Base-by-base conservation (phyloP, 2,888 invertebrate species). In the Conops quadrifasciatus region DNA sequence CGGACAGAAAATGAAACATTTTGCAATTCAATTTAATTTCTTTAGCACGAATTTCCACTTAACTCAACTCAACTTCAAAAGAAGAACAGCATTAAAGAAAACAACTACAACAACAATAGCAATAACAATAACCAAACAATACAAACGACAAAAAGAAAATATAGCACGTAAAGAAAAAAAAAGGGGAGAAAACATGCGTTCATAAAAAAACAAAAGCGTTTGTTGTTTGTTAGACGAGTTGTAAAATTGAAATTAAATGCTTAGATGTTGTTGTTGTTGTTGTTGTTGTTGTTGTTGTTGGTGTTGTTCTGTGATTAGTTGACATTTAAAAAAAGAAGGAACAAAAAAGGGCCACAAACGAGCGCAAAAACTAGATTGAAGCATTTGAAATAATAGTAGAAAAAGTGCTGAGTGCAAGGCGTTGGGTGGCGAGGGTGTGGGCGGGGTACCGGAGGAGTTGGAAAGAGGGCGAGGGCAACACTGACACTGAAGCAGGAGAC, bases 11-110 rank as follows among this genome's bases (percentile, higher is more conserved):
- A 59, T 21, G 16, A 1, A 36, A 60, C 49, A 66, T 71, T 47
- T 21, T 60, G 53, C 47, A 51, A 59, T 71, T 68, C 59, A 45
- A 69, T 66, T 72, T 72, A 65, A 72, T 72, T 72, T 53, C 69
- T 15, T 28, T 26, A 36, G 59, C 71, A 72, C 71, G 72, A 73
- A 71, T 47, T 53, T 9, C 66, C 51, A 53, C 53, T 53, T 53
- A 66, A 66, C 19, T 16, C 66, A 30, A 36, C 64, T 11, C 5
- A 26, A 28, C 15, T 11, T 19, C 49, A n/a, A n/a, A 13, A n/a
- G 49, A 49, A 49, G 2, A 19, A 49, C 49, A 56, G 24, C 1
- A 21, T n/a, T n/a, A n/a, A 28, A 15, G 24, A 16, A 58, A 28
- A 16, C 2, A 28, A 2, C 15, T 9, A 4, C 11, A 58, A 28